These are phyloP conservation scores for Burhinus oedicnemus DNA, from an alignment of 2,113 vertebrate genomes.

Conservation along the genomic window DNA sequence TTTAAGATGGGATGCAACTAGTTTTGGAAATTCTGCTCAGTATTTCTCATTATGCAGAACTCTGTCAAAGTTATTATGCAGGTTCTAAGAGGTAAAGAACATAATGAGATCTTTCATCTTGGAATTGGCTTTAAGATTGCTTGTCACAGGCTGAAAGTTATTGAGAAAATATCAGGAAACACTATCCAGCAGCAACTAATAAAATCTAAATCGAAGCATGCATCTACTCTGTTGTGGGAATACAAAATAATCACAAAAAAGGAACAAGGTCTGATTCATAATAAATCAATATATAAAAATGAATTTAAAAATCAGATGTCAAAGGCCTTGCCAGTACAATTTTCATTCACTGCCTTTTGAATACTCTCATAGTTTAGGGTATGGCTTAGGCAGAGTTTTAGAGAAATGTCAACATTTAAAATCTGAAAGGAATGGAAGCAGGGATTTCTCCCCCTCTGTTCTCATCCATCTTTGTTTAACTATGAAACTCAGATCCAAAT, in stretches of 20 bases:
- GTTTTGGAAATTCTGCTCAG: neutral
- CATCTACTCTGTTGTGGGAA: neutral
- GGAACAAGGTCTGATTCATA: neutral
- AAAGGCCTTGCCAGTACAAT: neutral
- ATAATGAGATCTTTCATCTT: neutral
- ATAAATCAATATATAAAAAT: neutral
- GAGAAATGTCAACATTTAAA: neutral
- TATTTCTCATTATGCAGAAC: neutral
- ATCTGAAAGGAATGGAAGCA: neutral
- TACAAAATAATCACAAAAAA: neutral
- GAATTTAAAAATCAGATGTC: neutral
- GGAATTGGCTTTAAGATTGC: neutral
- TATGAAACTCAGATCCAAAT: neutral
- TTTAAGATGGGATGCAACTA: neutral
- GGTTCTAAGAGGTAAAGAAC: neutral
- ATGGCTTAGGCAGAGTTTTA: neutral
- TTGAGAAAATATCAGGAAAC: neutral
- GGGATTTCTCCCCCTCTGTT: neutral
- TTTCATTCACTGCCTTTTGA: neutral
- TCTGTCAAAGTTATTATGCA: neutral
- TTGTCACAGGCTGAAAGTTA: neutral
- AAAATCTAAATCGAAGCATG: neutral
- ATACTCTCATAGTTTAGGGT: neutral
- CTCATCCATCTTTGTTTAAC: neutral
- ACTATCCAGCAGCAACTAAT: neutral